These are phyloP conservation scores for Calliphora vicina DNA, from an alignment of 1,140 invertebrate species.

Conservation along the genomic window DNA sequence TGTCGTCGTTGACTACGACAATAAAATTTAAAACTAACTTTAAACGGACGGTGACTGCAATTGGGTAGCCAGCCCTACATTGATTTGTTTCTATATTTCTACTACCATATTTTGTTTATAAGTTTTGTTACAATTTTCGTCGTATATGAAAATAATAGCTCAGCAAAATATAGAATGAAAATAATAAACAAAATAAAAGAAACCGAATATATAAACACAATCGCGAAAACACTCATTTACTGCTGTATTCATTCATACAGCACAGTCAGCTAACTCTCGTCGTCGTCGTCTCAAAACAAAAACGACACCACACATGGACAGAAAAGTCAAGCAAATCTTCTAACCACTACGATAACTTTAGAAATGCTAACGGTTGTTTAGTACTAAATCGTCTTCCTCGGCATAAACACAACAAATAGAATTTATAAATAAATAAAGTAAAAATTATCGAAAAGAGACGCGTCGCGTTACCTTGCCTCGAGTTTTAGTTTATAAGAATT, in stretches of 20 bases:
- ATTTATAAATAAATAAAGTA: background rate
- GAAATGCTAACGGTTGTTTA: conserved; percentile 31
- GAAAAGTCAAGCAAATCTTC: background rate
- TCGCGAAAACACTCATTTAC: background rate
- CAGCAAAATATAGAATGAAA: background rate
- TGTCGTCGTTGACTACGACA: background rate
- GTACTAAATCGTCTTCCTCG: conserved; percentile 28
- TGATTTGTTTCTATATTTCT: background rate
- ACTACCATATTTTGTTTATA: background rate
- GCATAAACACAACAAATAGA: background rate
- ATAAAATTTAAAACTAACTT: background rate
- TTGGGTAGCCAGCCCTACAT: background rate
- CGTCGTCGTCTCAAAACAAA: background rate
- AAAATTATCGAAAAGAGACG: background rate
- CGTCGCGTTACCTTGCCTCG: background rate
- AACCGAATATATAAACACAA: background rate
- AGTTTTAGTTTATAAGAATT: background rate
- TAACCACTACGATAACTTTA: conserved; percentile 21
- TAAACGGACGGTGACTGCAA: background rate
- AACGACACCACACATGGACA: background rate
- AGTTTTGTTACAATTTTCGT: background rate
- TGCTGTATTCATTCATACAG: background rate
- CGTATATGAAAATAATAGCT: background rate
- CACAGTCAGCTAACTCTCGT: background rate
- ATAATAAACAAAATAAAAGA: background rate